phyloP scores from a whole-genome alignment of 2,797 vertebrate genomes.

The Hirundo rustica region DNA sequence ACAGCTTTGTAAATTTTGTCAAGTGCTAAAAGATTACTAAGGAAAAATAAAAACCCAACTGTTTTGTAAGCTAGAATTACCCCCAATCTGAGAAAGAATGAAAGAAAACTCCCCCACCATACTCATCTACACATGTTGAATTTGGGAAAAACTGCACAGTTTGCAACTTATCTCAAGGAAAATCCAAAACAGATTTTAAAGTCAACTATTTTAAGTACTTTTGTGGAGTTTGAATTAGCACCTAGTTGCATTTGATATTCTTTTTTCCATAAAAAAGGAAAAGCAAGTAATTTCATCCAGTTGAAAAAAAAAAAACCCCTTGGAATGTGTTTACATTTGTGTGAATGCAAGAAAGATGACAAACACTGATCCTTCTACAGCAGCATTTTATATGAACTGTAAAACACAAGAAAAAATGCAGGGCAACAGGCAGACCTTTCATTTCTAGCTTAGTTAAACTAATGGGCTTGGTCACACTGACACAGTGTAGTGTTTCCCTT shows the following conservation, averaged over 20 bases:
- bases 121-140: background rate
- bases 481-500: accelerated
- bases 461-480: background rate
- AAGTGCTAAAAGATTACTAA: conserved; percentile 80
- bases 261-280: background rate
- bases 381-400: background rate
- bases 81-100: background rate
- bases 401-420: background rate
- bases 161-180: background rate
- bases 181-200: background rate
- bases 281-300: background rate
- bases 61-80: background rate
- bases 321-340: background rate
- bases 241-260: background rate
- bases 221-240: background rate
- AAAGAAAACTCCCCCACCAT: background rate
- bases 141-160: background rate
- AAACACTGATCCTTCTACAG: background rate
- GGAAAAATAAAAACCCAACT: conserved; percentile 61
- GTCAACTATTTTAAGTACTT: background rate
- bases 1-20: conserved; percentile 86
- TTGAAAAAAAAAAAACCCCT: background rate
- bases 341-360: background rate
- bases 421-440: background rate
- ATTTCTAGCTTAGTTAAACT: background rate